These are phyloP conservation scores for Macropus fuliginosus DNA, from an alignment of 2,797 vertebrate genomes.

Conservation along the genomic window DNA sequence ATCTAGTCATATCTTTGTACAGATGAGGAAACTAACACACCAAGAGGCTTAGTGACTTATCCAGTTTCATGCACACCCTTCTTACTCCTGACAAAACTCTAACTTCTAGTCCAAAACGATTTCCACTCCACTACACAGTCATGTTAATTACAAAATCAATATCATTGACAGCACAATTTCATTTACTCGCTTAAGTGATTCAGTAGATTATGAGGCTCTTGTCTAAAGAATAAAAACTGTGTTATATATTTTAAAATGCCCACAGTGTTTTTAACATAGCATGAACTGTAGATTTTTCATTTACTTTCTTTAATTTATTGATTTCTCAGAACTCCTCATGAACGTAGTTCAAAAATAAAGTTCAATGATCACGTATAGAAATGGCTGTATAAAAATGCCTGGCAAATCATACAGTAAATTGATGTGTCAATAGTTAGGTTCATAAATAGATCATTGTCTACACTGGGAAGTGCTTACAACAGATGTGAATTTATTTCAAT, in stretches of 20 bases:
- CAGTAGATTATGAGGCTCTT: neutral
- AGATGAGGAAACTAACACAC: neutral
- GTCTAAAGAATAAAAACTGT: neutral
- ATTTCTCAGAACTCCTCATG: neutral
- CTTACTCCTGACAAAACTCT: neutral
- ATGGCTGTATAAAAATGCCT: neutral
- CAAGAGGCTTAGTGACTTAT: conserved; percentile 1
- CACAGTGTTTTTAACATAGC: neutral
- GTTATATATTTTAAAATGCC: neutral
- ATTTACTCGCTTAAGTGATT: neutral
- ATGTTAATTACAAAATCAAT: neutral
- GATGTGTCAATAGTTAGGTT: neutral
- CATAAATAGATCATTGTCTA: neutral
- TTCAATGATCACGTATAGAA: neutral
- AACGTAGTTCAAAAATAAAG: neutral
- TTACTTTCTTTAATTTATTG: neutral
- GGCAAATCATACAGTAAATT: neutral
- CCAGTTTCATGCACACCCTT: neutral
- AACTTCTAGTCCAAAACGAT: neutral
- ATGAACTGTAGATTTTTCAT: neutral
- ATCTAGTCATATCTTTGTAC: neutral
- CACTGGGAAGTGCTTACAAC: neutral
- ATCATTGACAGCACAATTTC: neutral
- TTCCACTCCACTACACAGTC: neutral
- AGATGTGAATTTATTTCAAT: neutral